Percentiles rank a stretch among this genome's conserved stretches.
phyloP scores from a whole-genome alignment of 64 coral and sea anemone species.

The Acropora yongei region DNA sequence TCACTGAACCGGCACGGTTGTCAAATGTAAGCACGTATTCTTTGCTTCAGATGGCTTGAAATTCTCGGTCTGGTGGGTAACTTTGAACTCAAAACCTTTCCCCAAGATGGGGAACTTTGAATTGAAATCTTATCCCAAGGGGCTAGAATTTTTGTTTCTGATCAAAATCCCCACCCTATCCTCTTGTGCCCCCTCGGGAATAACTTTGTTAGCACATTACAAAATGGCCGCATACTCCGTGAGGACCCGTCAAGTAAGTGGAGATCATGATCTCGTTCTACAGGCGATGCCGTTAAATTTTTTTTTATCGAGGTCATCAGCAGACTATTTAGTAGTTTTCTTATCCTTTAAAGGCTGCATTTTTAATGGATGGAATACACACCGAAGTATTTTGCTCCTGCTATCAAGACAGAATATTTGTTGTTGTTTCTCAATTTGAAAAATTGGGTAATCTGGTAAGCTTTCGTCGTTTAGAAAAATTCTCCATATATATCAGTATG shows the following conservation, averaged over 20 bases:
- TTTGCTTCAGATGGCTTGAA: too few relatives aligned
- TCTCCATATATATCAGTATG: too few relatives aligned
- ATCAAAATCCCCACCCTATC: too few relatives aligned
- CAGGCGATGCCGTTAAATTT: too few relatives aligned
- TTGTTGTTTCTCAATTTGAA: constrained; percentile 71
- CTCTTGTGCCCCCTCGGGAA: too few relatives aligned
- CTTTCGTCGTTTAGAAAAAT: background rate
- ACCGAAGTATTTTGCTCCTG: constrained; percentile 63
- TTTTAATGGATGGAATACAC: constrained; percentile 54
- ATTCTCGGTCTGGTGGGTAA: too few relatives aligned
- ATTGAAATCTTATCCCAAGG: too few relatives aligned
- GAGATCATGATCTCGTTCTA: background rate
- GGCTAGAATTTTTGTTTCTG: too few relatives aligned
- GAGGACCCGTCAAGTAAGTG: constrained; percentile 53
- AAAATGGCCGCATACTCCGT: constrained; percentile 1
- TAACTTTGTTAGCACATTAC: background rate
- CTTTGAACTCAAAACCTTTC: too few relatives aligned
- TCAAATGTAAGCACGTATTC: background rate
- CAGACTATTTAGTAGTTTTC: background rate
- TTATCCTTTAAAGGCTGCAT: constrained; percentile 44
- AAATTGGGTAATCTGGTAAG: constrained; percentile 78
- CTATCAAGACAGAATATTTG: constrained; percentile 68
- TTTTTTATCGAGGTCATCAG: background rate
- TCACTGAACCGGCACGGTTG: too few relatives aligned
- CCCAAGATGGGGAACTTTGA: too few relatives aligned